Evolutionary conservation across 2,797 vertebrate species (phyloP), one percentile per base, ranked within the genome.

Genomic region (Syngnathus acus): DNA sequence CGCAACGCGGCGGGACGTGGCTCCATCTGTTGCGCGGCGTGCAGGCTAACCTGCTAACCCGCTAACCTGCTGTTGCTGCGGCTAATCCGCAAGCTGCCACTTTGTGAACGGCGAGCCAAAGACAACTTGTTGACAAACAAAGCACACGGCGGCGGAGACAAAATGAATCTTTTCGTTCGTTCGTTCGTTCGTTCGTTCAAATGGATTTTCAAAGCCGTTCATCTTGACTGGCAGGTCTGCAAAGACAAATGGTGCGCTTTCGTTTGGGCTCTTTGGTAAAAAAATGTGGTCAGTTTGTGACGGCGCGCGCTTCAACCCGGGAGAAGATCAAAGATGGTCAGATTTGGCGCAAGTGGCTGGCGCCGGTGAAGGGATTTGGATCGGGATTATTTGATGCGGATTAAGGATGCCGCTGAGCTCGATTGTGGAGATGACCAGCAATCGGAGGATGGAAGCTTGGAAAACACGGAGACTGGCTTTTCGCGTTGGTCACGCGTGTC

Each of bases 351-450:
- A 10, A 16, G 6, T 37, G 54, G 23, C 10, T 13, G 21, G 42
- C 40, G 38, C n/a, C 19, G 40, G 14, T 9, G 38, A 71, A 37
- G 66, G 78, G 90, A 91, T 91, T 93, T 89, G 81, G 75, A 64
- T 39, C 65, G 37, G 79, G 86, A 91, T 90, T 89, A 89, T 63
- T 68, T 1, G 66, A 66, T 1, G 65, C 63, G 74, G 87, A 84
- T 89, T 89, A 85, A 65, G 61, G 78, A 89, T 83, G 88, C 86
- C 86, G 85, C 83, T 82, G 72, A 26, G 65, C 67, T 32, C 26
- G 26, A 79, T 82, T 82, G 79, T 74, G 71, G 84, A 82, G 91
- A 91, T 93, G 91, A 87, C 73, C 76, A 80, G 75, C 86, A 89
- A 69, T 88, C 90, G 75, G 32, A 80, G 71, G 68, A 55, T 55